phyloP scores from a whole-genome alignment of 2,113 vertebrate species.

The Scomber japonicus region DNA sequence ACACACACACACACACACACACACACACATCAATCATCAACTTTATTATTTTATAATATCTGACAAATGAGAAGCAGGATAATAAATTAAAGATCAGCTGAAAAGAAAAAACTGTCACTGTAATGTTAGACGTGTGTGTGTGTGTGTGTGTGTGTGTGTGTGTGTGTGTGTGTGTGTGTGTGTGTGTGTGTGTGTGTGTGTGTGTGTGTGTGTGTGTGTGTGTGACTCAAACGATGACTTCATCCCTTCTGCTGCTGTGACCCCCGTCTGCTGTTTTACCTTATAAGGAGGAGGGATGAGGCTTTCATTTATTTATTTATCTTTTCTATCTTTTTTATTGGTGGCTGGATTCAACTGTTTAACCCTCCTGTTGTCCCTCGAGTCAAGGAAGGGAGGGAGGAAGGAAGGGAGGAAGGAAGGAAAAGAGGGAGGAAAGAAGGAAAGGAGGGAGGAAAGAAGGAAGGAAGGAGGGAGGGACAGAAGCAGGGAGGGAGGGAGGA shows the following conservation, averaged over 20 bases:
- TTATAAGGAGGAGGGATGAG: conserved; percentile 14
- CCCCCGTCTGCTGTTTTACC: conserved; percentile 5
- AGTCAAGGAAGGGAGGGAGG: too few species aligned
- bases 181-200: too few species aligned
- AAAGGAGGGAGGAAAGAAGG: too few species aligned
- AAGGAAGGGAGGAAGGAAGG: too few species aligned
- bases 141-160: not conserved
- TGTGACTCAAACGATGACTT: conserved; percentile 62
- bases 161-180: not conserved
- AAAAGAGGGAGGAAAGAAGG: too few species aligned
- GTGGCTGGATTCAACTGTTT: not conserved
- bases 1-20: too few species aligned
- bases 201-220: too few species aligned
- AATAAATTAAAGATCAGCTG: too few species aligned
- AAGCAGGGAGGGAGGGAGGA: too few species aligned
- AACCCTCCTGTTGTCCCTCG: not conserved
- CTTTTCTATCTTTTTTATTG: not conserved
- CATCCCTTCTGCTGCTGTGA: conserved; percentile 19
- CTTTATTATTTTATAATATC: not conserved
- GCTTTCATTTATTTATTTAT: not conserved
- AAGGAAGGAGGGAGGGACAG: too few species aligned
- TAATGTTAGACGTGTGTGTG: not conserved
- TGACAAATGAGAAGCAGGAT: not conserved
- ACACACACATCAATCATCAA: not conserved
- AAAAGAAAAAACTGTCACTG: too few species aligned